phyloP scores from a whole-genome alignment of 2,888 invertebrate genomes.

The Ennomos fuscantarius region DNA sequence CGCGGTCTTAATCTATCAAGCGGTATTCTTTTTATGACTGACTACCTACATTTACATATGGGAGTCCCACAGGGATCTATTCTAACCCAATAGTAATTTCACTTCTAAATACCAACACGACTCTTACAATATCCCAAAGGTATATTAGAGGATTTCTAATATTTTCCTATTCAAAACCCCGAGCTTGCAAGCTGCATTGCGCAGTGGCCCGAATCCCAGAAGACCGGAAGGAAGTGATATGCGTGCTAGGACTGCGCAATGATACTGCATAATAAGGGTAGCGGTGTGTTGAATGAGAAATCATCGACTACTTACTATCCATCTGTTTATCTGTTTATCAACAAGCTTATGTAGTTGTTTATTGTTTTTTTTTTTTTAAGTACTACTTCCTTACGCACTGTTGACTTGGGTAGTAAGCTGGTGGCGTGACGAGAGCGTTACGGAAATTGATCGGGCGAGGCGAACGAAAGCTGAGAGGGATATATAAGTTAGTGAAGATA shows the following conservation, averaged over 20 bases:
- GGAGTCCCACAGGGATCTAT: slow-evolving; percentile 21
- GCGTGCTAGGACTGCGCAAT: slow-evolving; percentile 65
- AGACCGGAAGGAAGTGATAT: slow-evolving; percentile 71
- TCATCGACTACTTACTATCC: neutral
- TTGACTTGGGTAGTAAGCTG: too few species aligned
- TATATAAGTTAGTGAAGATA: too few species aligned
- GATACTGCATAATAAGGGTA: slow-evolving; percentile 29
- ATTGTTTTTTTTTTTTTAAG: neutral
- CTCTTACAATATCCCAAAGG: slow-evolving; percentile 27
- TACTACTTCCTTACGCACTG: too few species aligned
- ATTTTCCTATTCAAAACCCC: slow-evolving; percentile 37
- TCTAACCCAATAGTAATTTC: slow-evolving; percentile 7
- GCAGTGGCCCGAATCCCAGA: slow-evolving; percentile 58
- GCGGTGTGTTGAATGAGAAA: slow-evolving; percentile 2
- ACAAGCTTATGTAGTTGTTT: neutral
- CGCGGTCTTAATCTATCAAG: too few species aligned
- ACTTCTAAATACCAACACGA: neutral
- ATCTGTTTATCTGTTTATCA: neutral
- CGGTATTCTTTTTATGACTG: too few species aligned
- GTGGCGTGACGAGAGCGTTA: too few species aligned
- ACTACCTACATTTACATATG: neutral
- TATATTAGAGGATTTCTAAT: slow-evolving; percentile 41
- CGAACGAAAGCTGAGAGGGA: too few species aligned
- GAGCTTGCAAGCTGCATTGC: slow-evolving; percentile 15
- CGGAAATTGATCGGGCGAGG: too few species aligned